Conservation (phyloP, 2,888 invertebrate species). For the Ormyrus thymus region DNA sequence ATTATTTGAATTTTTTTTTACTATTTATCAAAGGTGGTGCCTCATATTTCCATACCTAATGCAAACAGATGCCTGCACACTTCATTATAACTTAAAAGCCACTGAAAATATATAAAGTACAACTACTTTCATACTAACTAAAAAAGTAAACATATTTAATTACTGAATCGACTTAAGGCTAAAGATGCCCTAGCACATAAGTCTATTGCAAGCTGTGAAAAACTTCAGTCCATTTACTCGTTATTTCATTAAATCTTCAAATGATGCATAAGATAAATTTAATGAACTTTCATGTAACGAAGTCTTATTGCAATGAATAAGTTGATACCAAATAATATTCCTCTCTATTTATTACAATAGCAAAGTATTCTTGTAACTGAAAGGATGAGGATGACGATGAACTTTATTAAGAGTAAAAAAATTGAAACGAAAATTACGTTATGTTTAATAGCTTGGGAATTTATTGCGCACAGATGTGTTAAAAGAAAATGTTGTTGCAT, state of each 20-base stretch:
- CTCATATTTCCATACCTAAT: slow-evolving; percentile 55
- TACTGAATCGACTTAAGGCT: slow-evolving; percentile 65
- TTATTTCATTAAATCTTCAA: slow-evolving; percentile 60
- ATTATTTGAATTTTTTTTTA: slow-evolving; percentile 32
- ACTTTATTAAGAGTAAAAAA: slow-evolving; percentile 35
- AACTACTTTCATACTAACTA: slow-evolving; percentile 71
- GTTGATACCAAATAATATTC: slow-evolving; percentile 38
- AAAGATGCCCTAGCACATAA: slow-evolving; percentile 64
- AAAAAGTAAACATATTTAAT: slow-evolving; percentile 66
- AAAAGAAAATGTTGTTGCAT: slow-evolving; percentile 37
- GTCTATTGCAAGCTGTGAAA: slow-evolving; percentile 64
- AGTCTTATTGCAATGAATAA: slow-evolving; percentile 38
- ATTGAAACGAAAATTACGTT: slow-evolving; percentile 38
- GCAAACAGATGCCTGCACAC: slow-evolving; percentile 52
- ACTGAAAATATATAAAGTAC: slow-evolving; percentile 65
- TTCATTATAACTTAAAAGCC: slow-evolving; percentile 46
- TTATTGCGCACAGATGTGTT: slow-evolving; percentile 39
- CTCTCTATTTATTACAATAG: slow-evolving; percentile 37
- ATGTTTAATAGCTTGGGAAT: slow-evolving; percentile 47
- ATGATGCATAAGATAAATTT: slow-evolving; percentile 46
- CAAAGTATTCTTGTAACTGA: slow-evolving; percentile 47
- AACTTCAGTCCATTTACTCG: slow-evolving; percentile 63
- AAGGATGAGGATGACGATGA: slow-evolving; percentile 18
- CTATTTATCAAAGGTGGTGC: slow-evolving; percentile 31
- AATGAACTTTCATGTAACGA: slow-evolving; percentile 42